Conservation (phyloP, 2,113 vertebrate genomes). For the Epinephelus lanceolatus region DNA sequence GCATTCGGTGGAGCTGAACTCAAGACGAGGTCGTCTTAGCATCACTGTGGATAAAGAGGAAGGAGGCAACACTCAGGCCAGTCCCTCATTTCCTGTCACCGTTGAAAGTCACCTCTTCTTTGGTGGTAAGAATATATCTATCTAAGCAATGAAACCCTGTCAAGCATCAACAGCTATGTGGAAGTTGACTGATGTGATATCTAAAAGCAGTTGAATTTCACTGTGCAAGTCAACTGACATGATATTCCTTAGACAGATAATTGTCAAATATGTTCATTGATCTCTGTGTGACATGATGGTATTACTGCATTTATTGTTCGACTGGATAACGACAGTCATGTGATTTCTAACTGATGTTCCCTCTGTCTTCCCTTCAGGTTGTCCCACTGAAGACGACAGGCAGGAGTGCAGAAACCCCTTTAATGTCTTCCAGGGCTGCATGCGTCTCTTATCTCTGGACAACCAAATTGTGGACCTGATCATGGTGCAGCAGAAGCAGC, state of each 20-base stretch:
- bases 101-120: conserved; percentile 86
- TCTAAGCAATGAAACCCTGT: not conserved
- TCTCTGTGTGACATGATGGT: not conserved
- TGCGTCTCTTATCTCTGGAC: conserved; percentile 87
- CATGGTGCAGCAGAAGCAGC: conserved; percentile 87
- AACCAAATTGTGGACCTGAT: conserved; percentile 87
- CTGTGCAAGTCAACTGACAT: not conserved
- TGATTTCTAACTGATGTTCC: not conserved
- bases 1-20: conserved; percentile 89
- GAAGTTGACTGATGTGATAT: not conserved
- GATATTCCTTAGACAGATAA: not conserved
- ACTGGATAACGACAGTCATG: too few species aligned
- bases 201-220: not conserved
- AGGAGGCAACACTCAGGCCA: conserved; percentile 70
- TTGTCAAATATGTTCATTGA: not conserved
- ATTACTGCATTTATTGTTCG: too few species aligned
- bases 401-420: conserved; percentile 86
- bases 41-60: conserved; percentile 86
- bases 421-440: conserved; percentile 92
- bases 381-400: conserved; percentile 82
- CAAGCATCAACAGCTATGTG: not conserved
- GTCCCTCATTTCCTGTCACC: conserved; percentile 79
- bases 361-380: conserved; percentile 82
- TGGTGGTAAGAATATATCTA: conserved; percentile 85
- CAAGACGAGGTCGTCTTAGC: conserved; percentile 85